Conservation (phyloP, 2,888 invertebrate genomes). For the Apeira syringaria region DNA sequence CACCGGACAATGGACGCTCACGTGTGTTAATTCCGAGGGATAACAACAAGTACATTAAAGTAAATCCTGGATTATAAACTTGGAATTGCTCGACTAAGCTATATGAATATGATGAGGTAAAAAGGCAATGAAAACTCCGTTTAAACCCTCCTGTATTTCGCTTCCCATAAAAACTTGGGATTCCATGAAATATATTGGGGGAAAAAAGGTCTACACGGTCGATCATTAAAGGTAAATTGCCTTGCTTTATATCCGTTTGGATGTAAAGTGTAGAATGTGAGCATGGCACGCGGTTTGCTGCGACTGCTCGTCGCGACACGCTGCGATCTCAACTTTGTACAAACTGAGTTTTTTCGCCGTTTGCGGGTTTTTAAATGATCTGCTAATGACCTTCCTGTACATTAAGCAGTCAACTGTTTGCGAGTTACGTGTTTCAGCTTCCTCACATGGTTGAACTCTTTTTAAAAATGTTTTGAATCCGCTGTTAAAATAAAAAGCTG, state of each 20-base stretch:
- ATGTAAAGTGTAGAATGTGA: conserved; percentile 65
- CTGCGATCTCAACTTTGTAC: conserved; percentile 28
- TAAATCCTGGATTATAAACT: conserved; percentile 73
- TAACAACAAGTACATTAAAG: conserved; percentile 69
- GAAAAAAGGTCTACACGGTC: conserved; percentile 69
- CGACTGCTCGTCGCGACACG: conserved; percentile 20
- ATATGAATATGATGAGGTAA: conserved; percentile 73
- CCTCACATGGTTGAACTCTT: conserved; percentile 21
- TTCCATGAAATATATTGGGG: conserved; percentile 70
- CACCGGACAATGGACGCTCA: conserved; percentile 44
- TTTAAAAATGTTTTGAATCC: conserved; percentile 6
- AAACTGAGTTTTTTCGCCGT: conserved; percentile 29
- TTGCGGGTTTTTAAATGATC: conserved; percentile 39
- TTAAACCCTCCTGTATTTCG: conserved; percentile 70
- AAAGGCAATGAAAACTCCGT: conserved; percentile 74
- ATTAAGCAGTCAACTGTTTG: conserved; percentile 28
- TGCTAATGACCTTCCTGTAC: conserved; percentile 32
- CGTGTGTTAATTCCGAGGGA: conserved; percentile 60
- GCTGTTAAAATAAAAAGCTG: too few species aligned
- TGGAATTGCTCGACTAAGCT: conserved; percentile 69
- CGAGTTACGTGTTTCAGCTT: conserved; percentile 27
- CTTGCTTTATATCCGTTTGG: conserved; percentile 68
- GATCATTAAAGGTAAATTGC: conserved; percentile 76
- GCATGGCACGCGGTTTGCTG: conserved; percentile 43
- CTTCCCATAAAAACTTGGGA: conserved; percentile 73